phyloP scores from a whole-genome alignment of 2,113 vertebrate species.

The Lepisosteus oculatus region DNA sequence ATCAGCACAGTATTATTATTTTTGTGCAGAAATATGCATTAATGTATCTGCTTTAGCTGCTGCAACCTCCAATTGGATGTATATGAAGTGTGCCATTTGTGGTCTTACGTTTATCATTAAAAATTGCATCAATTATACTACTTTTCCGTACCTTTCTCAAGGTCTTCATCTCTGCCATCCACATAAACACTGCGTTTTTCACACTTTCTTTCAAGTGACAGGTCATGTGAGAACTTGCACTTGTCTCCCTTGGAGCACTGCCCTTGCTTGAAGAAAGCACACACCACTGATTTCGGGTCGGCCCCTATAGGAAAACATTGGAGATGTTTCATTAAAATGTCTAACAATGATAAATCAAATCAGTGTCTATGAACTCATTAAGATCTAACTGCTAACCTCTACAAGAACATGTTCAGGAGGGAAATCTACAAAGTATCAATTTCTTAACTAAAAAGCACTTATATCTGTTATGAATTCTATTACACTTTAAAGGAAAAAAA shows the following conservation, averaged over 20 bases:
- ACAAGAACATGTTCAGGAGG: too few relatives aligned
- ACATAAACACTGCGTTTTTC: conserved; percentile 95
- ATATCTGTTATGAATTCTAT: too few relatives aligned
- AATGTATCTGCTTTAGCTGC: too few relatives aligned
- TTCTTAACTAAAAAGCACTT: too few relatives aligned
- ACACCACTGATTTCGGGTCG: conserved; percentile 96
- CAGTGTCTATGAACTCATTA: too few relatives aligned
- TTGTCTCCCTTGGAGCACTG: conserved; percentile 97
- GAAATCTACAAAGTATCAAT: too few relatives aligned
- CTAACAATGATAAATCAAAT: too few relatives aligned
- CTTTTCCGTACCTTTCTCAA: conserved; percentile 82
- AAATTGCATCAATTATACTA: not conserved
- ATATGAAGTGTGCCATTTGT: too few relatives aligned
- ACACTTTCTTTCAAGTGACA: conserved; percentile 92
- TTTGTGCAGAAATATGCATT: not conserved
- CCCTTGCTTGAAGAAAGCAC: conserved; percentile 98
- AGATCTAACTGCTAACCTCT: too few relatives aligned
- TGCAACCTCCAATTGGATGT: too few relatives aligned
- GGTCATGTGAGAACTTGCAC: conserved; percentile 97
- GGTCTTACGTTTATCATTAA: too few relatives aligned
- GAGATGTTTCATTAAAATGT: not conserved
- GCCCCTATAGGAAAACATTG: conserved; percentile 67
- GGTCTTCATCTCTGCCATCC: conserved; percentile 90
- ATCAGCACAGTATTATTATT: not conserved
- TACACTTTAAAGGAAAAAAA: too few relatives aligned